A percentile compares a stretch with the other conserved stretches of the same genome.
phyloP scores from a whole-genome alignment of 2,888 invertebrate species.

The Nasonia oneida region DNA sequence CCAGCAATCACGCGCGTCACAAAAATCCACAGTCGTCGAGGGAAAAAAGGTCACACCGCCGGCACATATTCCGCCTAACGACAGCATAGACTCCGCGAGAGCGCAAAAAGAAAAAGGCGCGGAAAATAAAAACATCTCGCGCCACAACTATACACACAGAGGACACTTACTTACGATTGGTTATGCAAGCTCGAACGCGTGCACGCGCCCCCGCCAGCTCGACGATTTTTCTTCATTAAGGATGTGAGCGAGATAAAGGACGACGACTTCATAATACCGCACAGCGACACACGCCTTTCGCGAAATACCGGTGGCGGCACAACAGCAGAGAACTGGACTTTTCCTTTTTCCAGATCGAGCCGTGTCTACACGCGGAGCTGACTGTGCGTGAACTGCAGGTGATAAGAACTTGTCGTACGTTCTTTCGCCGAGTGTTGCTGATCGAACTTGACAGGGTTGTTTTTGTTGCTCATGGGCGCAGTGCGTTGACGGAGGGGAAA shows the following conservation, averaged over 20 bases:
- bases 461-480: background rate
- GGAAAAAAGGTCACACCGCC: no score
- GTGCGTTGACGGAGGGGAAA: no score
- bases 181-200: constrained; percentile 42
- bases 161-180: background rate
- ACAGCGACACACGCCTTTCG: constrained; percentile 40
- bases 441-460: background rate
- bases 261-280: constrained; percentile 53
- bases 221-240: constrained; percentile 53
- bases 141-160: background rate
- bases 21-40: background rate
- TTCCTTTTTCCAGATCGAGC: constrained; percentile 17
- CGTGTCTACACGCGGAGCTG: background rate
- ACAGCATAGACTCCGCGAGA: background rate
- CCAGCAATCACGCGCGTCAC: background rate
- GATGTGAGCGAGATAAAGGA: constrained; percentile 53
- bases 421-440: background rate
- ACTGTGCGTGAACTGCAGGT: background rate
- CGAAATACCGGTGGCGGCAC: constrained; percentile 9
- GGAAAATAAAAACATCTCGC: background rate
- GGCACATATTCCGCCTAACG: background rate
- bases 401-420: background rate
- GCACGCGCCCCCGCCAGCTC: background rate
- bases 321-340: constrained; percentile 1
- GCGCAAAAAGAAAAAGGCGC: background rate